Evolutionary conservation across 2,113 vertebrate species (phyloP), one percentile per base, ranked within the genome.

Genomic region (Holacanthus passer): DNA sequence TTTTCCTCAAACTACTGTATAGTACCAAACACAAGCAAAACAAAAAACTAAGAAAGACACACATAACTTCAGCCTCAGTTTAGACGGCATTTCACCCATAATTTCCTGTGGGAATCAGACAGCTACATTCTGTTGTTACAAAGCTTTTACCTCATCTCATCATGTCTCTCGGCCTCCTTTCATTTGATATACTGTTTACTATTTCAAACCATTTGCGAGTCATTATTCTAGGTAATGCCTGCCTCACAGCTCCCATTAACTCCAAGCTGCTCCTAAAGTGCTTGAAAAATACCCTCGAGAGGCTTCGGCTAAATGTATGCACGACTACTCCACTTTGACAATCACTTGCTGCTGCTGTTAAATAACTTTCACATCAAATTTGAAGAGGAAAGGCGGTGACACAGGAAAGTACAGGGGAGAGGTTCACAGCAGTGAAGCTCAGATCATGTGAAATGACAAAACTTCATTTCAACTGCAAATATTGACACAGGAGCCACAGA

Each of bases 161-260:
- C 73, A 59, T 66, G 66, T 77, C 29, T 29, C 45, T 65, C 71
- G 37, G 48, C 82, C 74, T 86, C 50, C 67, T 87, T 81, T 79
- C 45, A 81, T 87, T 79, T 87, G 43, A 85, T 77, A 73, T 37
- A 85, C 52, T 68, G 65, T 84, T 87, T 67, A 84, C 73, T 70
- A 84, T 77, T 81, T 88, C 52, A 73, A 48, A 63, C 70, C 64
- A 79, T 87, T 85, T 87, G 43, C 1, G 20, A 73, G 68, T 81
- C 85, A 55, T 89, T 84, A 86, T 85, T 90, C 69, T 37, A 11
- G 8, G 67, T 82, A 71, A 87, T 82, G 67, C 45, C 65, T 64
- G 67, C 41, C 77, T 79, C 45, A 50, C 74, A 77, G 74, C 66
- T 45, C 73, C 70, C 64, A 82, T 88, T 87, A 87, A 62, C 47